Percentiles rank a stretch among this genome's conserved stretches.
These are phyloP conservation scores for Ammospiza caudacuta DNA, from an alignment of 2,113 vertebrate genomes.

Conservation along the genomic window DNA sequence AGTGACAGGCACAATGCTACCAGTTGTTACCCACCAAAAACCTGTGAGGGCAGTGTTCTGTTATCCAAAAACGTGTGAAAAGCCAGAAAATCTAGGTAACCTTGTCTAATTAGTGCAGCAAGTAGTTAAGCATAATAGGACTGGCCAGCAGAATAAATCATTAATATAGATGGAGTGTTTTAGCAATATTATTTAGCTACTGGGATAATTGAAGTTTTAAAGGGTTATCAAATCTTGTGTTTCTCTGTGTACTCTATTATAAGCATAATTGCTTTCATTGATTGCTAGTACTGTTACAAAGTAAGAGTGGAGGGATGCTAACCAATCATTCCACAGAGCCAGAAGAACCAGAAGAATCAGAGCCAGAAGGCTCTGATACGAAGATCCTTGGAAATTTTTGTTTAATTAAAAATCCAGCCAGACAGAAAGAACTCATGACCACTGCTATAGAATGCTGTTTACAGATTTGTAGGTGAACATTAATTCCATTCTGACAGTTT, in stretches of 20 bases:
- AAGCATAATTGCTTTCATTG: neutral
- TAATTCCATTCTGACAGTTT: neutral
- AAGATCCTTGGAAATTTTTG: neutral
- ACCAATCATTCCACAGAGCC: neutral
- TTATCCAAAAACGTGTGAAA: neutral
- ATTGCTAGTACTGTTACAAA: neutral
- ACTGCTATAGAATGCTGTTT: neutral
- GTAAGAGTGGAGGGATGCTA: neutral
- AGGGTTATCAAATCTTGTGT: neutral
- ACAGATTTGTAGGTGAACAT: neutral
- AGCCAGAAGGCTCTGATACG: neutral
- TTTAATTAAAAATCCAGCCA: neutral
- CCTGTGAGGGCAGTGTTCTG: neutral
- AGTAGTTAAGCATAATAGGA: neutral
- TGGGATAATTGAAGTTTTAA: conserved; percentile 1
- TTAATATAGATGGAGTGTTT: neutral
- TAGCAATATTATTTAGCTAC: neutral
- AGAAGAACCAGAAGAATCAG: neutral
- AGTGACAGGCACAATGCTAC: neutral
- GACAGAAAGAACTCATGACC: neutral
- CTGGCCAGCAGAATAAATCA: neutral
- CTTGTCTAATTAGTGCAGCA: neutral
- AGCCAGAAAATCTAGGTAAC: neutral
- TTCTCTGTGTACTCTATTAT: neutral
- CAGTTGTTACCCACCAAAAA: neutral